Conservation (phyloP, 2,888 invertebrate species). For the Coecobrya sp. region DNA sequence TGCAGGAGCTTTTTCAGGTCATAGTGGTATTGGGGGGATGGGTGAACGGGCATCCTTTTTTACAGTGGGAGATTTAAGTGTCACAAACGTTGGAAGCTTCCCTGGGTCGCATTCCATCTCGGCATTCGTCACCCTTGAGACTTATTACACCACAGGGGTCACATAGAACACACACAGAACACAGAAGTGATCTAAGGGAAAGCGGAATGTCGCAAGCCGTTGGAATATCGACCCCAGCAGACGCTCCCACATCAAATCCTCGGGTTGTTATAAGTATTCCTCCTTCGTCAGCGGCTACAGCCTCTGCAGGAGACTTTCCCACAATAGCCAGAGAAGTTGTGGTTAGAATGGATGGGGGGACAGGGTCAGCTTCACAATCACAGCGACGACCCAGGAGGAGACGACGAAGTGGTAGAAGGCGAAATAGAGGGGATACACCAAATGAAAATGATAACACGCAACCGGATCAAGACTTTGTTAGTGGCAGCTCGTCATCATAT, state of each 20-base stretch:
- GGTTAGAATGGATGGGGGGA: neutral
- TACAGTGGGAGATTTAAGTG: neutral
- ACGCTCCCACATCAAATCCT: neutral
- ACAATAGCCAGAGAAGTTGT: slow-evolving; percentile 24
- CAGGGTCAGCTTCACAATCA: neutral
- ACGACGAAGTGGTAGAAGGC: neutral
- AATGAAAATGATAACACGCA: neutral
- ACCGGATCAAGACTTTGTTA: neutral
- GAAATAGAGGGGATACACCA: neutral
- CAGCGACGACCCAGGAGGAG: neutral
- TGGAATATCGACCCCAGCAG: neutral
- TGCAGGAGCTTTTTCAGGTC: neutral
- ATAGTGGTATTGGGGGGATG: neutral
- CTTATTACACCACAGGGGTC: neutral
- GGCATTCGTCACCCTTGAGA: neutral
- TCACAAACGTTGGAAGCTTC: slow-evolving; percentile 23
- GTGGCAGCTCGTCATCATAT: slow-evolving; percentile 1
- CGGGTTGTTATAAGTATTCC: neutral
- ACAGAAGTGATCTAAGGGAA: too few species aligned
- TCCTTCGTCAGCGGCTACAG: neutral
- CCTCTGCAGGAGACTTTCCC: slow-evolving; percentile 1
- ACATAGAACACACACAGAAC: too few species aligned
- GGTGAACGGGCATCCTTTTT: neutral
- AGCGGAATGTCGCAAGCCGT: too few species aligned
- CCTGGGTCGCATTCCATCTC: neutral